phyloP scores from a whole-genome alignment of 2,797 vertebrate genomes.

The Tiaroga cobitis region DNA sequence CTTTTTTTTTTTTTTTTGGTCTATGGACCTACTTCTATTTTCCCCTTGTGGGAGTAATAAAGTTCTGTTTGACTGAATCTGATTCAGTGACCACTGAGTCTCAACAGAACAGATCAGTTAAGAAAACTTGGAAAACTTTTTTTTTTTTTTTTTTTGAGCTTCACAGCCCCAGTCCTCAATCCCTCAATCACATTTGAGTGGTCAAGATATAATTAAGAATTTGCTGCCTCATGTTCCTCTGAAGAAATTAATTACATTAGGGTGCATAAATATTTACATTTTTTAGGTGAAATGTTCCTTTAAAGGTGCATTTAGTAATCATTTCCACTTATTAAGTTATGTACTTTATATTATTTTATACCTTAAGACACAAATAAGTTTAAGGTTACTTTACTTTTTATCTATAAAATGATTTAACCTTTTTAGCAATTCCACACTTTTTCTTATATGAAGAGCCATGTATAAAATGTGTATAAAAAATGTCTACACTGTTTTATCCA shows the following conservation, averaged over 20 bases:
- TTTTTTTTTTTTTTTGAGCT: not conserved
- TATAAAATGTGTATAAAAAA: not conserved
- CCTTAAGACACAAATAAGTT: too few relatives aligned
- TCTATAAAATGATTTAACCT: too few relatives aligned
- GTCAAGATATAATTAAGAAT: not conserved
- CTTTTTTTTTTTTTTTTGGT: not conserved
- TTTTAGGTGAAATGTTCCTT: too few relatives aligned
- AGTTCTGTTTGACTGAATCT: not conserved
- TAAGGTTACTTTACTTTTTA: too few relatives aligned
- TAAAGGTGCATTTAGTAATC: not conserved
- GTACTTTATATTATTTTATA: too few relatives aligned
- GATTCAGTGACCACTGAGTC: not conserved
- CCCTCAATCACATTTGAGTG: too few relatives aligned
- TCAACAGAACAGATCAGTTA: not conserved
- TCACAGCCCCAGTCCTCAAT: not conserved
- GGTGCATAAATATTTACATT: too few relatives aligned
- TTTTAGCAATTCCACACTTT: not conserved
- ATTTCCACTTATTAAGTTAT: too few relatives aligned
- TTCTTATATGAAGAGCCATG: not conserved
- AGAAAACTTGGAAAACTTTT: not conserved
- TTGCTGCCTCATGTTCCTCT: not conserved
- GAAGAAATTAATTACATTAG: not conserved
- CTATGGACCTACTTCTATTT: not conserved
- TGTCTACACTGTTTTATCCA: not conserved
- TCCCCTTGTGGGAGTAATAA: not conserved